phyloP scores from a whole-genome alignment of 2,888 invertebrate species.

The Dexiosoma caninum region DNA sequence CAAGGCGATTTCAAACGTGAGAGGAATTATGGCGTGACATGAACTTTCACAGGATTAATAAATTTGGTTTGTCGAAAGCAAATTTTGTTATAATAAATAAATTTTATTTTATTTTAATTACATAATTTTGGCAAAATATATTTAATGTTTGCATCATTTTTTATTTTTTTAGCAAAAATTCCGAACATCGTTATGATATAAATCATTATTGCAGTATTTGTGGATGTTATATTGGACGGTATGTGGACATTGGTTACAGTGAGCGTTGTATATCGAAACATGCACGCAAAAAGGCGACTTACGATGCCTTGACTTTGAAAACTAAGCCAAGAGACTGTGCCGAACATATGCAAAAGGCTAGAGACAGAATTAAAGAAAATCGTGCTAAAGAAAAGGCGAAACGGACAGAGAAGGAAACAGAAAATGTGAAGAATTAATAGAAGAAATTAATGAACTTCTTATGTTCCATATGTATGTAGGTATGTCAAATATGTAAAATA shows the following conservation, averaged over 20 bases:
- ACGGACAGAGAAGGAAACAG: conserved; percentile 20
- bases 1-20: no score
- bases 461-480: not conserved
- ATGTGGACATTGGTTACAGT: conserved; percentile 66
- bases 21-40: no score
- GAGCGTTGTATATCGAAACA: conserved; percentile 70
- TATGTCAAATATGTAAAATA: no score
- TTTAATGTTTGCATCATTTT: no score
- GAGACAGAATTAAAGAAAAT: conserved; percentile 65
- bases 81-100: no score
- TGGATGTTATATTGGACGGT: conserved; percentile 75
- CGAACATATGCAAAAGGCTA: conserved; percentile 67
- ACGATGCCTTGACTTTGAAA: conserved; percentile 69
- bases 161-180: conserved; percentile 70
- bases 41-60: no score
- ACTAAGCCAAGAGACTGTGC: conserved; percentile 70
- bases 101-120: no score
- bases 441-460: not conserved
- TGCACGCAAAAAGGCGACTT: conserved; percentile 69
- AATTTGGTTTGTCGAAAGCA: no score
- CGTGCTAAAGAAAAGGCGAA: conserved; percentile 64
- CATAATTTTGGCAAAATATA: no score
- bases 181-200: conserved; percentile 70
- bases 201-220: conserved; percentile 76
- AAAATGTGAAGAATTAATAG: not conserved